phyloP scores from a whole-genome alignment of 2,888 invertebrate species.

The Melanostoma scalare region DNA sequence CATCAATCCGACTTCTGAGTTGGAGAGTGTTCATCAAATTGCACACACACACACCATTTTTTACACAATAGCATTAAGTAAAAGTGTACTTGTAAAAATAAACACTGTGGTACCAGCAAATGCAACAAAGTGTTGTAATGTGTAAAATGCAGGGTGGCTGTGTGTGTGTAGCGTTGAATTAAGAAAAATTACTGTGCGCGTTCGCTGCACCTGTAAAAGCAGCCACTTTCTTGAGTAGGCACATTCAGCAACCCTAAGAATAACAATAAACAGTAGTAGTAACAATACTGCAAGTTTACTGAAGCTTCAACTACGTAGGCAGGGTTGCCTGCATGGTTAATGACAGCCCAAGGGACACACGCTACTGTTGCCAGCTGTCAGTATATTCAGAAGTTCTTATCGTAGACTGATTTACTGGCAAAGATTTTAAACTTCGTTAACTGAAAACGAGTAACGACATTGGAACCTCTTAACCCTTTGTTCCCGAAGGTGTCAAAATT shows the following conservation, averaged over 20 bases:
- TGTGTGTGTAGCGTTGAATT: background rate
- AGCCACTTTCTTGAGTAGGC: slow-evolving; percentile 58
- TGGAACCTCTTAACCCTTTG: too few relatives aligned
- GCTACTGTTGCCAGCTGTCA: slow-evolving; percentile 5
- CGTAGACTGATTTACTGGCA: too few relatives aligned
- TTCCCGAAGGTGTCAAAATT: too few relatives aligned
- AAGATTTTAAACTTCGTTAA: too few relatives aligned
- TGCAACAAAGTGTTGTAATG: slow-evolving; percentile 45
- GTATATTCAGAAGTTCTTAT: too few relatives aligned
- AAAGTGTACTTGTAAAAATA: too few relatives aligned
- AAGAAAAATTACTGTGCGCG: background rate
- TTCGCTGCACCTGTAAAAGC: slow-evolving; percentile 48
- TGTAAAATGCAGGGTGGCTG: slow-evolving; percentile 17
- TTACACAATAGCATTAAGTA: background rate
- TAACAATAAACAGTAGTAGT: slow-evolving; percentile 23
- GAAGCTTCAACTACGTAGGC: slow-evolving; percentile 1
- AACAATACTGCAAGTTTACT: slow-evolving; percentile 55
- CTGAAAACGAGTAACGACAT: too few relatives aligned
- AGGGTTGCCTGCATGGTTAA: background rate
- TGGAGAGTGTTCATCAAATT: slow-evolving; percentile 17
- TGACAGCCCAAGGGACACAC: slow-evolving; percentile 8
- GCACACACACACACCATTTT: slow-evolving; percentile 11
- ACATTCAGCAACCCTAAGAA: slow-evolving; percentile 50
- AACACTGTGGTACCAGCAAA: slow-evolving; percentile 11
- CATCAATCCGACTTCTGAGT: slow-evolving; percentile 19